Base-by-base conservation (phyloP, 2,113 vertebrate genomes). In the Thunnus thynnus region DNA sequence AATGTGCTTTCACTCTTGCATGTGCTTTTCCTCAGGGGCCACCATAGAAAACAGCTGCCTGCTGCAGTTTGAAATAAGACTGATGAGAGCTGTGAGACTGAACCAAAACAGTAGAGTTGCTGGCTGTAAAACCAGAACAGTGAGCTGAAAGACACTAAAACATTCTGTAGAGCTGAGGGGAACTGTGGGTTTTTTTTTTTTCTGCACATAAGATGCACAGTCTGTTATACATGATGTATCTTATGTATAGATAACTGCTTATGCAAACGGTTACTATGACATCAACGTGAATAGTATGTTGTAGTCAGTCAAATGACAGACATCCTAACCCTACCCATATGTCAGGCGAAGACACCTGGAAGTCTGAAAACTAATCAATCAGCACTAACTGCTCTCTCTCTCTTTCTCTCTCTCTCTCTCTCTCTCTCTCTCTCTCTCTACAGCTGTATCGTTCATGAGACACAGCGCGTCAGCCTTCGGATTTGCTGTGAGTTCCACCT, bases 391-490 rank as follows among this genome's bases (percentile, higher is more conserved):
- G 3, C 46, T 47, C 13, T 41, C 36, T 52, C 55, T 56, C 48
- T 72, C 44, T 71, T 22, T 60, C 63, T 58, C 44, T 55, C 57
- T 76, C n/a, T 67, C 55, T 56, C 48, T 72, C 44, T 71, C 27
- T 60, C 63, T 58, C 44, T 55, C 57, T 76, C n/a, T 67, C 27
- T 78, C 30, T 88, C 22, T 62, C 74, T 81, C 69, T 67, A 73
- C 89, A 99, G 98, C 98, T 91, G 98, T 99, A 93, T 99, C 98
- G 65, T 95, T 99, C 91, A 99, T 99, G 98, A 96, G 97, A 91
- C 97, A 97, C 96, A 99, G 98, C 69, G 97, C 98, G 27, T 99
- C 98, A 84, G 97, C 98, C 46, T 99, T 99, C 94, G 98, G 98
- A 95, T 99, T 99, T 95, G 98, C 97, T 67, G 98, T 99, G 96